Evolutionary conservation across 2,888 invertebrate species (phyloP).

Genomic region (Dascillus cervinus): DNA sequence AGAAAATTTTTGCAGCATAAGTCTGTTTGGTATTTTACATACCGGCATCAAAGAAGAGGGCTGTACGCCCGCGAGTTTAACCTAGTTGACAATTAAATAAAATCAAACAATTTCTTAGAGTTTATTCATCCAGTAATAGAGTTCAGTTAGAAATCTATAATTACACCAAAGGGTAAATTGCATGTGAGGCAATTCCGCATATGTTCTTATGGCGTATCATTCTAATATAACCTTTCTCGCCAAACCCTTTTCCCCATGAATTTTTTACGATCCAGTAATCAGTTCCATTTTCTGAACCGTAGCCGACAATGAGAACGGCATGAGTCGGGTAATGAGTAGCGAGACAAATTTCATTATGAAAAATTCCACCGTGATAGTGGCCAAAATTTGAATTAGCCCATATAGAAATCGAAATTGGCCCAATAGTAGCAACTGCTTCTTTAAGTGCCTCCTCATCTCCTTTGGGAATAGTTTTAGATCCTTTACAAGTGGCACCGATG

Average conservation of each 20-base stretch:
- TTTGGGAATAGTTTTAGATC: too few relatives aligned
- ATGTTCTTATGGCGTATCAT: slow-evolving; percentile 50
- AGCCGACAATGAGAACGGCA: slow-evolving; percentile 74
- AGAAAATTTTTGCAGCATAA: too few relatives aligned
- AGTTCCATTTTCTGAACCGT: slow-evolving; percentile 55
- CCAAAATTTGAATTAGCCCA: slow-evolving; percentile 85
- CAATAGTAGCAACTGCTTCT: slow-evolving; percentile 73
- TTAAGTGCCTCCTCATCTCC: slow-evolving; percentile 69
- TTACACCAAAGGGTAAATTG: slow-evolving; percentile 77
- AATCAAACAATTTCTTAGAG: too few relatives aligned
- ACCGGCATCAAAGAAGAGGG: too few relatives aligned
- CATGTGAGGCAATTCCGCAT: slow-evolving; percentile 74
- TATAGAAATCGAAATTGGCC: slow-evolving; percentile 83
- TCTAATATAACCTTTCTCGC: slow-evolving; percentile 28
- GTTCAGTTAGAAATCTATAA: too few relatives aligned
- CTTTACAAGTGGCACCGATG: slow-evolving; percentile 60
- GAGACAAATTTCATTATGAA: slow-evolving; percentile 67
- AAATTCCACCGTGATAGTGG: slow-evolving; percentile 74
- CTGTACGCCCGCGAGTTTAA: too few relatives aligned
- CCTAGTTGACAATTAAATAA: too few relatives aligned
- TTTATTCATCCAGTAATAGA: too few relatives aligned
- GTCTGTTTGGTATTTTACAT: too few relatives aligned
- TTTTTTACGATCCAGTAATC: slow-evolving; percentile 66
- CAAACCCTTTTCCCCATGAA: slow-evolving; percentile 49
- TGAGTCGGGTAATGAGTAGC: slow-evolving; percentile 61